Conservation (phyloP, 2,113 vertebrate species). For the Megaleporinus macrocephalus region DNA sequence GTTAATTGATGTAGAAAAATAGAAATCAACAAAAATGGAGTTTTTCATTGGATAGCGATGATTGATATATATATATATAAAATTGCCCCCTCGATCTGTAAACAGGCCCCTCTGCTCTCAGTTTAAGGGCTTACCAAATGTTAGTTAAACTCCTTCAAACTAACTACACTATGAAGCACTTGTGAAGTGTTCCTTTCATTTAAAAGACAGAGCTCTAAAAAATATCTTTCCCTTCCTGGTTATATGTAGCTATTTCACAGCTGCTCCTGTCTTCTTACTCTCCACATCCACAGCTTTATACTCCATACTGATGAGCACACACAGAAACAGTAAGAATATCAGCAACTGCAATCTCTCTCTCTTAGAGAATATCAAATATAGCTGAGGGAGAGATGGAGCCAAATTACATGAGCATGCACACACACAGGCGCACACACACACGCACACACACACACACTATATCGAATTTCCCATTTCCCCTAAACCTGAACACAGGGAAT, state of each 20-base stretch:
- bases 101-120: too few relatives aligned
- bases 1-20: too few relatives aligned
- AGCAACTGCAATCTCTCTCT: background rate
- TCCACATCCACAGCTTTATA: slow-evolving; percentile 1
- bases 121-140: too few relatives aligned
- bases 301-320: background rate
- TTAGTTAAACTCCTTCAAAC: too few relatives aligned
- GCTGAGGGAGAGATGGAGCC: background rate
- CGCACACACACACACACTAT: slow-evolving; percentile 22
- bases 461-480: slow-evolving; percentile 32
- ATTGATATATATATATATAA: too few relatives aligned
- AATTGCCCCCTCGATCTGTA: too few relatives aligned
- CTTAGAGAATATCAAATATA: slow-evolving; percentile 8
- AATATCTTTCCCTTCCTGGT: too few relatives aligned
- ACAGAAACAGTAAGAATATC: slow-evolving; percentile 13
- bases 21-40: too few relatives aligned
- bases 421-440: background rate
- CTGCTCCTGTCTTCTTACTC: background rate
- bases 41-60: too few relatives aligned
- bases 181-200: too few relatives aligned
- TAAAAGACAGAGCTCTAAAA: too few relatives aligned
- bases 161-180: too few relatives aligned
- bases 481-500: slow-evolving; percentile 44
- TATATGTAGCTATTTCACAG: background rate
- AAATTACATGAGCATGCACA: slow-evolving; percentile 17